Evolutionary conservation across 2,888 invertebrate species (phyloP).

Genomic region (Agriopis aurantiaria): DNA sequence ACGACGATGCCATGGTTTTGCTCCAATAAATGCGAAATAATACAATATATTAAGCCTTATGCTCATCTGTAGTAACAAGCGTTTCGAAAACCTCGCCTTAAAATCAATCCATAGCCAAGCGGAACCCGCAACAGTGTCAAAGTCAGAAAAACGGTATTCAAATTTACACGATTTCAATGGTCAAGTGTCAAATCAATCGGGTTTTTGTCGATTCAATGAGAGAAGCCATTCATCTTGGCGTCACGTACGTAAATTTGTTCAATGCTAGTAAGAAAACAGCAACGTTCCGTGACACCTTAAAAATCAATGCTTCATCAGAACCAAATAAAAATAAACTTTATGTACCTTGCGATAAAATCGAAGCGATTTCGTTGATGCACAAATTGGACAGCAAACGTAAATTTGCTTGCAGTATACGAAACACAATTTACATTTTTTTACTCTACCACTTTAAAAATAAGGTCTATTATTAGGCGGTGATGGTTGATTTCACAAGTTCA

Average conservation of each 20-base stretch:
- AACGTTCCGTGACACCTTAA: conserved; percentile 26
- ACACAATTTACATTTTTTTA: conserved; percentile 17
- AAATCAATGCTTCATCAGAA: conserved; percentile 23
- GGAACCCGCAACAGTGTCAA: conserved; percentile 51
- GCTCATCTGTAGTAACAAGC: background rate
- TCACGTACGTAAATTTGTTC: conserved; percentile 66
- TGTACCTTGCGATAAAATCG: conserved; percentile 27
- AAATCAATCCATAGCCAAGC: conserved; percentile 16
- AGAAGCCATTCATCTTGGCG: conserved; percentile 58
- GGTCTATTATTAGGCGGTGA: conserved; percentile 18
- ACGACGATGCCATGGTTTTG: too few relatives aligned
- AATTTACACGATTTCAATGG: conserved; percentile 50
- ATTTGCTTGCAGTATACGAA: conserved; percentile 11
- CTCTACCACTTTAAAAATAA: conserved; percentile 27
- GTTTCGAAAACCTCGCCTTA: background rate
- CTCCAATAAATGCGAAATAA: too few relatives aligned
- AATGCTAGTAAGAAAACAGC: conserved; percentile 44
- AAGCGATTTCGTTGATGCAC: conserved; percentile 13
- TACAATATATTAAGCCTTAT: too few relatives aligned
- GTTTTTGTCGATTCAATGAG: conserved; percentile 61
- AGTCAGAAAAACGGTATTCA: conserved; percentile 52
- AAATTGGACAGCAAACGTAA: conserved; percentile 21
- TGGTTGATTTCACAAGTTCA: conserved; percentile 59
- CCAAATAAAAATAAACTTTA: conserved; percentile 34
- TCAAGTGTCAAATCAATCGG: conserved; percentile 61